Base-by-base conservation (phyloP, 2,113 vertebrate genomes). In the Donacobius atricapilla region DNA sequence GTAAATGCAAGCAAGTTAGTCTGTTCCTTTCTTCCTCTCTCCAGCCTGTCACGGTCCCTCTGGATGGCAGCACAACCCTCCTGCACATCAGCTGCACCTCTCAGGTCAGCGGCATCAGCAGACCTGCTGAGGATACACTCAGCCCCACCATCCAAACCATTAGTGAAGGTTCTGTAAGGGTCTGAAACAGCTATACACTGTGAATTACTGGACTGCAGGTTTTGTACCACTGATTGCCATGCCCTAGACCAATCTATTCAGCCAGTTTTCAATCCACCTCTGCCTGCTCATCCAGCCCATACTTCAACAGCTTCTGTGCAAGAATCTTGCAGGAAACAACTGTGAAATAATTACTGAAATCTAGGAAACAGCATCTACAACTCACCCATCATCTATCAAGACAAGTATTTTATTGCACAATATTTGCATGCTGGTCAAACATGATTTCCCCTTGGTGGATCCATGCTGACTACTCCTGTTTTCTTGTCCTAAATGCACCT, bases 181-280 rank as follows among this genome's bases (percentile, higher is more conserved):
- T 42, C 3, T 60, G 25, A 28, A 64, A 19, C 14, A 6, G 1
- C 10, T 64, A 5, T 2, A 35, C 22, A 51, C 7, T 4, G 2
- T 24, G 37, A 64, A 25, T 28, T 70, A 33, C 23, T 20, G n/a
- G 10, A 22, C n/a, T 72, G 24, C 25, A 69, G 13, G 44, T 35
- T n/a, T 76, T 23, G 7, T 25, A 66, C 6, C 61, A 35, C 25
- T 22, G 35, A 31, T 18, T n/a, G 51, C 33, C 39, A 37, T 7
- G 7, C 17, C 28, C n/a, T 60, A 6, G 21, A 2, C 9, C 47
- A 61, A 23, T 9, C 23, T 44, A 24, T 57, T 79, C 37, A 80
- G 24, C 2, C 24, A 45, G 13, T 70, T 70, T 70, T 70, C 56
- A 65, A 18, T 37, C 8, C 19, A 68, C 16, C 11, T 75, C 33